Base-by-base conservation (phyloP, 2,113 vertebrate species). In the Engraulis encrasicolus region DNA sequence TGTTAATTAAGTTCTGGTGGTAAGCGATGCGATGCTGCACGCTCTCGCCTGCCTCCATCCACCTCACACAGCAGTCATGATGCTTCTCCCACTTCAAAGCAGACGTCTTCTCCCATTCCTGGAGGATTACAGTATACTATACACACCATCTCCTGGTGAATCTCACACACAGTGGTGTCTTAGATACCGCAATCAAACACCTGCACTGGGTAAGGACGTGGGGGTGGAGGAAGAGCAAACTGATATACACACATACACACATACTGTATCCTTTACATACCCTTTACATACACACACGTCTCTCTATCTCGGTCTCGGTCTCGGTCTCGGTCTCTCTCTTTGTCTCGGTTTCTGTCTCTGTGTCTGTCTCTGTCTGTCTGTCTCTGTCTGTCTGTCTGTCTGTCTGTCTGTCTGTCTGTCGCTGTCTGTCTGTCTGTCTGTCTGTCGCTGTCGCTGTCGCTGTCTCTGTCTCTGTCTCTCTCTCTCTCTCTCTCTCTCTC, bases 21-120 rank as follows among this genome's bases (percentile, higher is more conserved):
- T 89, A 89, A 88, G 87, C 87, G 86, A 87, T 86, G 88, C n/a
- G n/a, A n/a, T n/a, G n/a, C n/a, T n/a, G n/a, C 87, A 6, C 37
- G 83, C 86, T 89, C 89, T 86, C 78, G 88, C 88, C 86, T 93
- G n/a, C n/a, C n/a, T n/a, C n/a, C n/a, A n/a, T n/a, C n/a, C n/a
- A n/a, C 86, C 89, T 85, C 88, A 91, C 87, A 87, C 90, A 85
- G 85, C 66, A 84, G 85, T 85, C 45, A 52, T 82, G 87, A 88
- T 92, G 89, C 92, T 86, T 90, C 88, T 84, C 91, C 88, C 89
- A 93, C 92, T 90, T 93, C 92, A 93, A 93, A 93, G 92, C 92
- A 90, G 87, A 85, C 81, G 85, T 48, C 88, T 88, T 90, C n/a
- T n/a, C n/a, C 92, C 88, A 92, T 91, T 94, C 93, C 91, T 87